Evolutionary conservation across 2,113 vertebrate genomes (phyloP).

Genomic region (Scartelaos histophorus): DNA sequence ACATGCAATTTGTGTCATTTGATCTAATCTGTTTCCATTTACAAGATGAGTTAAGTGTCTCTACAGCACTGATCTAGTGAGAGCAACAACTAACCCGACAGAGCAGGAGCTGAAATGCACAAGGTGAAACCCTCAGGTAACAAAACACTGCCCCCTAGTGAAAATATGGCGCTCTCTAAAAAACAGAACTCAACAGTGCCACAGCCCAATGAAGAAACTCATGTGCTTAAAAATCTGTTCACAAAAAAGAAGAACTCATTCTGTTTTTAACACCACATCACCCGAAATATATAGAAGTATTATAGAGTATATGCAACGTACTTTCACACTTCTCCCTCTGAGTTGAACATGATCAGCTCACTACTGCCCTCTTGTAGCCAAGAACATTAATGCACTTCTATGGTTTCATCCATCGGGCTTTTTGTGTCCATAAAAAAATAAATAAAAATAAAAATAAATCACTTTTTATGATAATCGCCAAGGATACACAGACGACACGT

Average conservation of each 20-base stretch:
- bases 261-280: too few species aligned
- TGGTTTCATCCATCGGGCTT: neutral
- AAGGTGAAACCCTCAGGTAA: neutral
- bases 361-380: constrained; percentile 31
- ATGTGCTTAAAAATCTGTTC: neutral
- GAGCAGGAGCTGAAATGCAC: neutral
- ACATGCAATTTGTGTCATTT: too few species aligned
- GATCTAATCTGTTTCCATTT: too few species aligned
- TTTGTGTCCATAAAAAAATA: neutral
- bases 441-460: too few species aligned
- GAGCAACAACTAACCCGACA: neutral
- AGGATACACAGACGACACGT: constrained; percentile 29
- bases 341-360: neutral
- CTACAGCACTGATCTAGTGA: too few species aligned
- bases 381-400: neutral
- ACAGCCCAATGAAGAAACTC: neutral
- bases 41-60: too few species aligned
- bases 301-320: neutral
- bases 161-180: neutral
- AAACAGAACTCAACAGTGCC: neutral
- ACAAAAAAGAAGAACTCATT: neutral
- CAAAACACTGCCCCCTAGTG: constrained; percentile 42
- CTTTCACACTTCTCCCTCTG: neutral
- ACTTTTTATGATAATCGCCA: neutral
- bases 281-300: too few species aligned